Base-by-base conservation (phyloP, 2,888 invertebrate genomes). In the Odontomyia ornata region DNA sequence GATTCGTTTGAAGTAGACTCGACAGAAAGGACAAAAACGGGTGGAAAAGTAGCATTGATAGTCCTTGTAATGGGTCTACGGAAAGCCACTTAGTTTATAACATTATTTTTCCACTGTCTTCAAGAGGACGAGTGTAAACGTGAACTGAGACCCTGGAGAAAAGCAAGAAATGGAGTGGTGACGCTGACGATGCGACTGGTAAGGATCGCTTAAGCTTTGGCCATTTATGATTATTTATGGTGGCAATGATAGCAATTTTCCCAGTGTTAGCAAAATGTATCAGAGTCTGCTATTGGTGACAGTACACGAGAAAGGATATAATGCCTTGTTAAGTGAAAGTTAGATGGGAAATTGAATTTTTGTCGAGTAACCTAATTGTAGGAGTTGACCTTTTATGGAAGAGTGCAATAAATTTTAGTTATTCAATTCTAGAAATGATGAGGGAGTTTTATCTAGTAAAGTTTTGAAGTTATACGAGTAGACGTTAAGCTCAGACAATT, bases 61-160 rank as follows among this genome's bases (percentile, higher is more conserved):
- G 69, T 47, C 65, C 36, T 25, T 60, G 25, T 69, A 69, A 69
- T 69, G 69, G 69, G 23, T 69, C 28, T 13, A 46, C 47, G 47
- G 43, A 43, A 69, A 69, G 69, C 69, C 69, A 69, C 69, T 69
- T 47, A 69, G 47, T 47, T 65, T 69, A 46, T 47, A 43, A 69
- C 69, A 69, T 69, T 69, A 69, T 69, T 47, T 25, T 47, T 25
- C 43, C 25, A 47, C 47, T 23, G 23, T 46, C 18, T n/a, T 23
- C 7, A 52, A 18, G n/a, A 52, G n/a, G 18, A 52, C 15, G 15
- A 13, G 52, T 4, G 52, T 36, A 5, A 36, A 36, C 36, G 36
- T 36, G 36, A 36, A 36, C 36, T 36, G 36, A 3, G 36, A 36
- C 36, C 9, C 52, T 15, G 52, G 13, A 15, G 15, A 52, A 9